A percentile compares a stretch with the other conserved stretches of the same genome.
These are phyloP conservation scores for Aleiodes testaceus DNA, from an alignment of 2,888 invertebrate species.

Conservation along the genomic window DNA sequence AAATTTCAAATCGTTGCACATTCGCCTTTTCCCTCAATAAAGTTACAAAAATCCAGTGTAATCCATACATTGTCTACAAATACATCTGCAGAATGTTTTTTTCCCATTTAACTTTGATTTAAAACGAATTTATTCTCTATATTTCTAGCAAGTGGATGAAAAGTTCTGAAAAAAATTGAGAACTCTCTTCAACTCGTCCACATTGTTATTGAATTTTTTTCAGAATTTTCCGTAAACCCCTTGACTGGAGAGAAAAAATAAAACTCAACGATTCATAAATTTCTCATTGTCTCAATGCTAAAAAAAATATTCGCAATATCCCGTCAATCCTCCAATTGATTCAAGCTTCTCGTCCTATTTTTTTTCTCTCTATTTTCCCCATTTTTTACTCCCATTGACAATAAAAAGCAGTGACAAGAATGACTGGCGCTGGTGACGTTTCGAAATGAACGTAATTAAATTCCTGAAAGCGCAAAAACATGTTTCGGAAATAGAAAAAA, in stretches of 20 bases:
- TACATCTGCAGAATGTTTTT: slow-evolving; percentile 4
- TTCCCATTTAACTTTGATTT: too few relatives aligned
- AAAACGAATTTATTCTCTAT: too few relatives aligned
- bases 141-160: too few relatives aligned
- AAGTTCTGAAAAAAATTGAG: too few relatives aligned
- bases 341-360: background rate
- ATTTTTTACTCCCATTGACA: slow-evolving; percentile 9
- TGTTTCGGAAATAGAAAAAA: slow-evolving; percentile 62
- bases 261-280: too few relatives aligned
- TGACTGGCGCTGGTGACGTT: slow-evolving; percentile 58
- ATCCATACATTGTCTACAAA: slow-evolving; percentile 19
- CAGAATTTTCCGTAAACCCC: too few relatives aligned
- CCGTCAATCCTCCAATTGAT: too few relatives aligned
- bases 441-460: slow-evolving; percentile 69
- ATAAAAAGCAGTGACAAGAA: slow-evolving; percentile 56
- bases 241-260: too few relatives aligned
- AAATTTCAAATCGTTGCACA: slow-evolving; percentile 68
- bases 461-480: slow-evolving; percentile 63
- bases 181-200: too few relatives aligned
- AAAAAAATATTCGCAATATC: too few relatives aligned
- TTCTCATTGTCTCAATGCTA: too few relatives aligned
- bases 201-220: too few relatives aligned
- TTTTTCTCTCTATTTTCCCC: slow-evolving; percentile 27
- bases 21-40: slow-evolving; percentile 32
- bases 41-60: slow-evolving; percentile 24